A percentile compares a stretch with the other conserved stretches of the same genome.
phyloP scores from a whole-genome alignment of 2,797 vertebrate genomes.

The Leuciscus waleckii region DNA sequence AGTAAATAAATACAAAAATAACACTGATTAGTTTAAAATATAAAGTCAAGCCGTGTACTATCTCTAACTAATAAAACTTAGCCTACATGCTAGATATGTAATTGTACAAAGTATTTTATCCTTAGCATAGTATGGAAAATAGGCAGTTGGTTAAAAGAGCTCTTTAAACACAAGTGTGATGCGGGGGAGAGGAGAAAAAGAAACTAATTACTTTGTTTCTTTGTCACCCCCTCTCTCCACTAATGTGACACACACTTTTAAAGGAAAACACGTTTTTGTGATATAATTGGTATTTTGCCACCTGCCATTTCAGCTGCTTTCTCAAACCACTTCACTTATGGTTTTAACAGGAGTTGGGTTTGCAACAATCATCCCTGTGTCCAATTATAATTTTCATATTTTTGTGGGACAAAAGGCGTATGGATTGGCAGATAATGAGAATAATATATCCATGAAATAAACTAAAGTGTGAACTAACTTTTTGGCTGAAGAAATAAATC shows the following conservation, averaged over 20 bases:
- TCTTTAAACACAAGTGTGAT: background rate
- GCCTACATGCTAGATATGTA: background rate
- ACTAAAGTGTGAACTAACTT: conserved; percentile 10
- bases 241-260: conserved; percentile 72
- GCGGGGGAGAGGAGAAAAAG: background rate
- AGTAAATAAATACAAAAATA: background rate
- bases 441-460: conserved; percentile 44
- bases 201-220: conserved; percentile 75
- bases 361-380: conserved; percentile 60
- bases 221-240: conserved; percentile 70
- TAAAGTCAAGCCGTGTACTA: background rate
- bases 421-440: conserved; percentile 41
- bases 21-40: background rate
- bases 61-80: background rate
- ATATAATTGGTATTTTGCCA: conserved; percentile 77
- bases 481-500: background rate
- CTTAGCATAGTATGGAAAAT: background rate
- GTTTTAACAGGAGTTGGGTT: conserved; percentile 49
- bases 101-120: background rate
- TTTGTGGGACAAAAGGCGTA: conserved; percentile 26
- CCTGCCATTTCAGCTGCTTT: conserved; percentile 71
- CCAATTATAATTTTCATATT: conserved; percentile 62
- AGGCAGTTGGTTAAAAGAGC: background rate
- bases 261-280: conserved; percentile 71
- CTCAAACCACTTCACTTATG: conserved; percentile 40